phyloP scores from a whole-genome alignment of 2,113 vertebrate genomes.

The Okapia johnstoni region DNA sequence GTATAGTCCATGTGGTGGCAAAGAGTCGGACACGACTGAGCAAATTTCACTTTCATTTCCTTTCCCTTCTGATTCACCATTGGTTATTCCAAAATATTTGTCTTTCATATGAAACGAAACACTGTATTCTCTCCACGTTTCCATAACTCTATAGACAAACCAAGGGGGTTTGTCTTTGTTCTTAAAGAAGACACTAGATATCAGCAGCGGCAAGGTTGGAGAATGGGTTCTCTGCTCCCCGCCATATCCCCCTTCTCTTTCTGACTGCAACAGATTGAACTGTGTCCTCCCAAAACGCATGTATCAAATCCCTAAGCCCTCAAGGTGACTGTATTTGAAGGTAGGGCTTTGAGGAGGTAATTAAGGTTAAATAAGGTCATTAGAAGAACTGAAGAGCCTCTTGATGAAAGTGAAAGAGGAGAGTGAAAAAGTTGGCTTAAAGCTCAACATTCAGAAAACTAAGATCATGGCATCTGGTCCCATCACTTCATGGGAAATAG shows the following conservation, averaged over 20 bases:
- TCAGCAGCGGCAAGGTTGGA: background rate
- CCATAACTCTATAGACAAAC: background rate
- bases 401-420: no score
- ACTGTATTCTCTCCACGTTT: background rate
- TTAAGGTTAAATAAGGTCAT: background rate
- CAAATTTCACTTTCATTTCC: background rate
- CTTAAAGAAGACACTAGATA: background rate
- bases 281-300: background rate
- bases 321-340: background rate
- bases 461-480: no score
- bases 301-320: background rate
- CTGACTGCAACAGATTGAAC: background rate
- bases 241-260: background rate
- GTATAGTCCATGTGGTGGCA: background rate
- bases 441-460: no score
- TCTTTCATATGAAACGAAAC: background rate
- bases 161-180: background rate
- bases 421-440: no score
- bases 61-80: background rate
- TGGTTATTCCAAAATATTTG: background rate
- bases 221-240: background rate
- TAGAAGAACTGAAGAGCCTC: no score
- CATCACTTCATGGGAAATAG: no score
- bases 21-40: background rate
- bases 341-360: background rate